These are phyloP conservation scores for Seira ritae DNA, from an alignment of 2,888 invertebrate genomes.

Conservation along the genomic window DNA sequence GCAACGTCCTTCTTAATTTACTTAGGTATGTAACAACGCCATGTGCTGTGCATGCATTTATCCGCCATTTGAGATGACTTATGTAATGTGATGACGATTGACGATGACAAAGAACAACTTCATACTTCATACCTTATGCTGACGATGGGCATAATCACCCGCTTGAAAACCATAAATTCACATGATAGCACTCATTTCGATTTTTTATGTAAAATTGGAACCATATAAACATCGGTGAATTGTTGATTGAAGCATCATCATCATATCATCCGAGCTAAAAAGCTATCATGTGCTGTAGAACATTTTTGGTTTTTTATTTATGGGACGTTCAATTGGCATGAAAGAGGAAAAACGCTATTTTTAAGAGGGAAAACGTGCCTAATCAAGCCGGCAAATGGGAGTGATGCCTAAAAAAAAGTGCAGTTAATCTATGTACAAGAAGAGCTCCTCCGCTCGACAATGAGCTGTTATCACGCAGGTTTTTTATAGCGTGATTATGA, in stretches of 20 bases:
- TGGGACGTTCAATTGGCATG: constrained; percentile 39
- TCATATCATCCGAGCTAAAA: too few species aligned
- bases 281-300: neutral
- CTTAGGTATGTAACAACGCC: too few species aligned
- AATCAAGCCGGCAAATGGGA: constrained; percentile 31
- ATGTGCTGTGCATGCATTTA: too few species aligned
- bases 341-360: constrained; percentile 17
- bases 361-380: constrained; percentile 47
- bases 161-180: too few species aligned
- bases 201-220: too few species aligned
- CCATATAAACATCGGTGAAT: too few species aligned
- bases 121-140: too few species aligned
- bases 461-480: neutral
- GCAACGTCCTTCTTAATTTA: too few species aligned
- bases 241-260: neutral
- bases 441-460: neutral
- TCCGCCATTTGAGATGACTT: too few species aligned
- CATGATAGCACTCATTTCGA: neutral
- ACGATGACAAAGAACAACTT: neutral
- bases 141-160: too few species aligned
- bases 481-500: neutral
- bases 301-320: constrained; percentile 10
- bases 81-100: too few species aligned
- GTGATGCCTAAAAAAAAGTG: neutral
- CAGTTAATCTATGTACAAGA: neutral